phyloP scores from a whole-genome alignment of 2,888 invertebrate genomes.

The Xylocampa areola region DNA sequence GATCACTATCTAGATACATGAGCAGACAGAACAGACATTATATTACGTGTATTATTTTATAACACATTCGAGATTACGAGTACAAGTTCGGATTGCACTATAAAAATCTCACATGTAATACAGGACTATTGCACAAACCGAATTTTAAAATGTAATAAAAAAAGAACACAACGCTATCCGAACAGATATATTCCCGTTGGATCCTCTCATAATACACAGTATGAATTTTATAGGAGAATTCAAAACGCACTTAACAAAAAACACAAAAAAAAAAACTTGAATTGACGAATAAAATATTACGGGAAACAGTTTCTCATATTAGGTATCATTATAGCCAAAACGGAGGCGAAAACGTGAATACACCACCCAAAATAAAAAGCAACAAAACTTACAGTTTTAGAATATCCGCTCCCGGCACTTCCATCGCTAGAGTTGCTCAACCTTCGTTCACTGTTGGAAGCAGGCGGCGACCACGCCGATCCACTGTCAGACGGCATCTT shows the following conservation, averaged over 20 bases:
- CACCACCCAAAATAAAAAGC: too few species aligned
- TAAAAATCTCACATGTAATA: constrained; percentile 34
- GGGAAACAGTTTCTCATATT: too few species aligned
- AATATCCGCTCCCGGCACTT: constrained; percentile 86
- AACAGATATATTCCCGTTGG: constrained; percentile 7
- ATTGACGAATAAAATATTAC: too few species aligned
- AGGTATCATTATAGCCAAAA: too few species aligned
- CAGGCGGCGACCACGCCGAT: constrained; percentile 86
- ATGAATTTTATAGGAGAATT: too few species aligned
- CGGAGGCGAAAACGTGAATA: too few species aligned
- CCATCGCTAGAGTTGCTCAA: constrained; percentile 88
- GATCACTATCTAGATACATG: constrained; percentile 5
- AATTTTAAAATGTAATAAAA: constrained; percentile 42
- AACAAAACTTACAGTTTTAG: constrained; percentile 86
- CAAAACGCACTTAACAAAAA: too few species aligned
- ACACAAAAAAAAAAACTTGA: too few species aligned
- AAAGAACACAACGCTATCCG: constrained; percentile 30
- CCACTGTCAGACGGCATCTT: constrained; percentile 88
- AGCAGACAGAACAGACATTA: constrained; percentile 13
- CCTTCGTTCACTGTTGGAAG: constrained; percentile 84
- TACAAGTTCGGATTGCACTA: constrained; percentile 30
- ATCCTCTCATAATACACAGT: too few species aligned
- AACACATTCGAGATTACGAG: constrained; percentile 42
- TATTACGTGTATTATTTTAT: constrained; percentile 34
- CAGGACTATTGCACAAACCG: constrained; percentile 41